Evolutionary conservation across 2,888 invertebrate species (phyloP).

Genomic region (Lithophane leautieri): DNA sequence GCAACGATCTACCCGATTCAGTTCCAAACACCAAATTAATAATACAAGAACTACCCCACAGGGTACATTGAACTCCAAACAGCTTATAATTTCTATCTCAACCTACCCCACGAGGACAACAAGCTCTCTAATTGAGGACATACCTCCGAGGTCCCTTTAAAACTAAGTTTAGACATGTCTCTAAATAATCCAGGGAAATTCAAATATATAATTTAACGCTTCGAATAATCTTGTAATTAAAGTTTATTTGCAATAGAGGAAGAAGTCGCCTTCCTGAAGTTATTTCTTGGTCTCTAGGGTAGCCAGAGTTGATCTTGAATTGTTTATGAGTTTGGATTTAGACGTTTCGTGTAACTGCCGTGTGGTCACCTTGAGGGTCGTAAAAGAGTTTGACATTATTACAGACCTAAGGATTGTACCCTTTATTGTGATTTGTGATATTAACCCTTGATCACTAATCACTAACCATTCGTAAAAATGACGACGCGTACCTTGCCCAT

Average conservation of each 20-base stretch:
- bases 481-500: too few relatives aligned
- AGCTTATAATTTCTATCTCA: conserved; percentile 18
- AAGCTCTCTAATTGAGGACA: conserved; percentile 36
- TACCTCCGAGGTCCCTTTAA: conserved; percentile 48
- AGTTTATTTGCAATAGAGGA: conserved; percentile 46
- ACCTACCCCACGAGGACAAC: conserved; percentile 24
- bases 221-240: conserved; percentile 51
- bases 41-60: conserved; percentile 30
- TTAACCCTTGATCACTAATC: too few relatives aligned
- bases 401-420: not conserved
- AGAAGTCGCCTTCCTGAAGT: conserved; percentile 4
- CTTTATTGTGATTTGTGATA: not conserved
- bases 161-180: conserved; percentile 42
- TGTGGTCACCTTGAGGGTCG: conserved; percentile 19
- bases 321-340: conserved; percentile 34
- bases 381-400: conserved; percentile 10
- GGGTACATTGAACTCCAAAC: conserved; percentile 35
- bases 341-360: not conserved
- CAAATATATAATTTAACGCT: conserved; percentile 59
- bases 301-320: conserved; percentile 32
- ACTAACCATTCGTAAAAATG: too few relatives aligned
- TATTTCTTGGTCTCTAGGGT: conserved; percentile 27
- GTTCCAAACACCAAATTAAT: conserved; percentile 16
- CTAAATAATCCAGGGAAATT: conserved; percentile 33
- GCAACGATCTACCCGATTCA: conserved; percentile 13